Evolutionary conservation across 2,113 vertebrate species (phyloP).

Genomic region (Ptyas mucosa): DNA sequence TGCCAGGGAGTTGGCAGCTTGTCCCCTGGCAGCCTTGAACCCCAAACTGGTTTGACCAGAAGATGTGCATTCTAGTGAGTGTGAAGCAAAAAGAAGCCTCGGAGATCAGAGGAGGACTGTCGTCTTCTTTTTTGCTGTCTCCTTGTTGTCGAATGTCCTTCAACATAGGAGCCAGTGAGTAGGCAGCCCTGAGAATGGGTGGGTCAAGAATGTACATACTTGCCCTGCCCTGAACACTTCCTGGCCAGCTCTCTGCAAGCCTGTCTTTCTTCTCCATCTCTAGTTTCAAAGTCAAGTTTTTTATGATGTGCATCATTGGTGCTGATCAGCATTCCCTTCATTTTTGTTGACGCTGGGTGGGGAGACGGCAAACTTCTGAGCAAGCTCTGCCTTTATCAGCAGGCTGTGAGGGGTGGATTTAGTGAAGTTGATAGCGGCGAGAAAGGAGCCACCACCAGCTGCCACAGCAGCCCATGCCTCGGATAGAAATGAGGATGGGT

Average conservation of each 20-base stretch:
- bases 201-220: background rate
- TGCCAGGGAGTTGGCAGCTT: background rate
- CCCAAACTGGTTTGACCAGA: background rate
- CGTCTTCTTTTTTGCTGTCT: background rate
- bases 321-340: background rate
- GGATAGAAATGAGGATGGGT: background rate
- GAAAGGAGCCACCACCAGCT: background rate
- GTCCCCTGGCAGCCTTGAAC: background rate
- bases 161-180: background rate
- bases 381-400: background rate
- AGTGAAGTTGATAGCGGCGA: background rate
- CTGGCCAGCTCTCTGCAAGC: background rate
- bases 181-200: background rate
- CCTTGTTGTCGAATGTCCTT: background rate
- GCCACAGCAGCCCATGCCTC: background rate
- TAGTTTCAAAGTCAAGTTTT: background rate
- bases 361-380: background rate
- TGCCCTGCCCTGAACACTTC: conserved; percentile 7
- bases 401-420: background rate
- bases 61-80: background rate
- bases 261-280: background rate
- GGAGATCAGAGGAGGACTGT: background rate
- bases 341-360: background rate
- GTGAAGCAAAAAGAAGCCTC: background rate
- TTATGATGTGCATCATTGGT: background rate